These are phyloP conservation scores for Typhlichthys subterraneus DNA, from an alignment of 2,797 vertebrate species.

Conservation along the genomic window DNA sequence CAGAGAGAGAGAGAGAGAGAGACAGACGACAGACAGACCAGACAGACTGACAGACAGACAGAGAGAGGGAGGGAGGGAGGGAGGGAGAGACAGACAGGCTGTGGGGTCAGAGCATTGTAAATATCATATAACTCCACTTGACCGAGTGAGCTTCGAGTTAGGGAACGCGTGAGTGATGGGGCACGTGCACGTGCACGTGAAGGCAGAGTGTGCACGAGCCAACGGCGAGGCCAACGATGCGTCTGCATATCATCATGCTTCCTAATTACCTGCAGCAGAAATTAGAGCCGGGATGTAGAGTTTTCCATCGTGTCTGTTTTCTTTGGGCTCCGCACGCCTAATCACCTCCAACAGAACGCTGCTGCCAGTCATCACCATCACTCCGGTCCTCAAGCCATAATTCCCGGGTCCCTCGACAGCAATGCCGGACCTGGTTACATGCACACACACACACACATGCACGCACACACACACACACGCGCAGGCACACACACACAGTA, in stretches of 20 bases:
- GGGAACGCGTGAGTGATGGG: background rate
- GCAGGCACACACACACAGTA: slow-evolving; percentile 9
- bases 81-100: background rate
- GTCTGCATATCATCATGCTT: slow-evolving; percentile 76
- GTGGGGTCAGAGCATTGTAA: slow-evolving; percentile 35
- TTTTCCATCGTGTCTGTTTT: slow-evolving; percentile 79
- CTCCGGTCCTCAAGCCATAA: slow-evolving; percentile 79
- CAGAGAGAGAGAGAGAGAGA: too few relatives aligned
- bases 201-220: slow-evolving; percentile 33
- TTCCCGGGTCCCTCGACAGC: slow-evolving; percentile 56
- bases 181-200: slow-evolving; percentile 3
- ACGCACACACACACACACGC: slow-evolving; percentile 3
- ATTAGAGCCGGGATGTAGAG: slow-evolving; percentile 76
- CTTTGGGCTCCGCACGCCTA: slow-evolving; percentile 72
- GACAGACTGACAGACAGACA: slow-evolving; percentile 21
- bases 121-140: slow-evolving; percentile 50
- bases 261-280: slow-evolving; percentile 74
- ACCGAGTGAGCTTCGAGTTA: background rate
- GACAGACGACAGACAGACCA: background rate
- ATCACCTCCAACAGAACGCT: slow-evolving; percentile 71
- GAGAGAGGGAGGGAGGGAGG: slow-evolving; percentile 4
- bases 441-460: background rate
- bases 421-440: slow-evolving; percentile 46
- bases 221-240: slow-evolving; percentile 67
- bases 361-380: slow-evolving; percentile 76